Percentiles rank a stretch among this genome's conserved stretches.
Conservation (phyloP, 1,140 invertebrate species). For the Cyphomyrmex costatus region DNA sequence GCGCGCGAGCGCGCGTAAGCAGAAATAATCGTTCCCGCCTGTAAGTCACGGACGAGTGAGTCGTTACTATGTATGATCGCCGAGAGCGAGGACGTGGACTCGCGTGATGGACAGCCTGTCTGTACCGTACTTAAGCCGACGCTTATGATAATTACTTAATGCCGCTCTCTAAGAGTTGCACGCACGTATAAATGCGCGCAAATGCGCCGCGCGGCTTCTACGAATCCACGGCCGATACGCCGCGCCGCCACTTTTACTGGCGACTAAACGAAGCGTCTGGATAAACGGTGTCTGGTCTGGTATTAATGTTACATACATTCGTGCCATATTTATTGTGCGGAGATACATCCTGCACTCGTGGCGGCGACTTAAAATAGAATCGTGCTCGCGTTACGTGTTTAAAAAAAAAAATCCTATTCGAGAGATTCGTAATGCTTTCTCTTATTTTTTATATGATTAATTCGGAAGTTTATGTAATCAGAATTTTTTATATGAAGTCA, state of each 20-base stretch:
- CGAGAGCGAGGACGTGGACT: conserved; percentile 68
- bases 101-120: conserved; percentile 71
- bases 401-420: not conserved
- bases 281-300: conserved; percentile 13
- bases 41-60: conserved; percentile 70
- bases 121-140: conserved; percentile 63
- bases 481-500: not conserved
- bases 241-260: conserved; percentile 29
- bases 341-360: conserved; percentile 2
- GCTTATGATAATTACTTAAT: conserved; percentile 75
- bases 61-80: conserved; percentile 77
- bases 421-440: not conserved
- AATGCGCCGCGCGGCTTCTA: conserved; percentile 55
- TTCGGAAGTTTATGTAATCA: not conserved
- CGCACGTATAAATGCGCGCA: conserved; percentile 50
- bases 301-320: conserved; percentile 26
- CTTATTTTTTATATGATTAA: conserved; percentile 13
- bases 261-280: conserved; percentile 50
- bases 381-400: not conserved
- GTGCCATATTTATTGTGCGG: conserved; percentile 23
- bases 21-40: conserved; percentile 66
- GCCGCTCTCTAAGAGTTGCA: conserved; percentile 60
- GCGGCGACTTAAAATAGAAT: conserved; percentile 38
- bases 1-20: conserved; percentile 33
- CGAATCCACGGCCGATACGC: conserved; percentile 40